A percentile compares a stretch with the other conserved stretches of the same genome.
phyloP scores from a whole-genome alignment of 2,888 invertebrate genomes.

The Microdon myrmicae region DNA sequence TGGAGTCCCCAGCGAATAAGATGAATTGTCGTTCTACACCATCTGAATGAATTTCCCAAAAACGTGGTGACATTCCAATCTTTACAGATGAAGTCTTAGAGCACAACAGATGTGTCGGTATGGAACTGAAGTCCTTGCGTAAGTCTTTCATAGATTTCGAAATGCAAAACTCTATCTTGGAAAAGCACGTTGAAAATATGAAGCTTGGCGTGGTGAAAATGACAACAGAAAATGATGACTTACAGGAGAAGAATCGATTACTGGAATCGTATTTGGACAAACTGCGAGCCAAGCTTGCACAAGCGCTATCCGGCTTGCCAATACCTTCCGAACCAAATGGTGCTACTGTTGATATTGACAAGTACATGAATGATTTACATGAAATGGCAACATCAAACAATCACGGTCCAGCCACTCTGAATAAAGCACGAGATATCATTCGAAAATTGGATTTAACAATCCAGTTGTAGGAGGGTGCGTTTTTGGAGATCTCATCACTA shows the following conservation, averaged over 20 bases:
- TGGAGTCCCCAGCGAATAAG: conserved; percentile 30
- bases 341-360: conserved; percentile 85
- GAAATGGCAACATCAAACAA: conserved; percentile 74
- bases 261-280: conserved; percentile 84
- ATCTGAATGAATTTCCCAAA: too few relatives aligned
- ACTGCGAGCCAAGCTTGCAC: conserved; percentile 78
- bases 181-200: conserved; percentile 95
- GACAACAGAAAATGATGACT: conserved; percentile 85
- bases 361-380: conserved; percentile 86
- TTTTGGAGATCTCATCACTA: too few relatives aligned
- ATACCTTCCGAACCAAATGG: conserved; percentile 81
- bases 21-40: conserved; percentile 26
- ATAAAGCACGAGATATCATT: conserved; percentile 81
- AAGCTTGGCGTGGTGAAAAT: conserved; percentile 87
- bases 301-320: conserved; percentile 75
- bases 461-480: conserved; percentile 50
- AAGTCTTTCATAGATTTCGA: conserved; percentile 95
- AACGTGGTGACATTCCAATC: conserved; percentile 84
- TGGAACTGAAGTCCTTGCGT: conserved; percentile 86
- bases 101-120: conserved; percentile 93
- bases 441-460: conserved; percentile 76
- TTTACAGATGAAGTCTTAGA: conserved; percentile 97
- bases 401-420: conserved; percentile 73
- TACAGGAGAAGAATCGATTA: conserved; percentile 82
- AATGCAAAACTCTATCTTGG: conserved; percentile 90